These are phyloP conservation scores for Clarias gariepinus DNA, from an alignment of 2,113 vertebrate species.

Conservation along the genomic window DNA sequence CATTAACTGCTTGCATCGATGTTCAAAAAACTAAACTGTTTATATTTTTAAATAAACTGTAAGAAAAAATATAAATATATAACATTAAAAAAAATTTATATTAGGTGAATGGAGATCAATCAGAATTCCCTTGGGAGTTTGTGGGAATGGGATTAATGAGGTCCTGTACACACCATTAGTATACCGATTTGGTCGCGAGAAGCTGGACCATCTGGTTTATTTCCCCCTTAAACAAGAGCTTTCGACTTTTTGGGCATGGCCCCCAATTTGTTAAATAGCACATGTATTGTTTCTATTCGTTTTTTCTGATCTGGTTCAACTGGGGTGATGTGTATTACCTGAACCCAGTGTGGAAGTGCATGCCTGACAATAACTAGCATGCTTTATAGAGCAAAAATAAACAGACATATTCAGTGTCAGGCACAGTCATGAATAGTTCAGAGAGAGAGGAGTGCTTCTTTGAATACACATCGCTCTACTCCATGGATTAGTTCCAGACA, in stretches of 20 bases:
- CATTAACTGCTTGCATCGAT: not conserved
- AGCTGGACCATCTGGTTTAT: not conserved
- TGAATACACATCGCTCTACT: not conserved
- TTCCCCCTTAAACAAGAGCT: not conserved
- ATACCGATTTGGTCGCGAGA: not conserved
- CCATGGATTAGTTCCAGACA: slow-evolving; percentile 33
- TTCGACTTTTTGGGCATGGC: not conserved
- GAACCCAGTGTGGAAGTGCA: not conserved
- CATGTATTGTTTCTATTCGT: not conserved
- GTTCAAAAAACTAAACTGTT: not conserved
- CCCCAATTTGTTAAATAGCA: not conserved
- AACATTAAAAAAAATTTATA: too few relatives aligned
- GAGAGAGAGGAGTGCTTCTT: slow-evolving; percentile 3
- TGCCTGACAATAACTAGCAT: not conserved
- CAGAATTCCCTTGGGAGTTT: not conserved
- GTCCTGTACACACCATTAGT: not conserved
- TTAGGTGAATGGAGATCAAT: not conserved
- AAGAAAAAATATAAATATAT: not conserved
- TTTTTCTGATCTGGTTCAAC: not conserved
- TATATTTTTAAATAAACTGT: not conserved
- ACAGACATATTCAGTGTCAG: slow-evolving; percentile 26
- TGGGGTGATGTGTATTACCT: not conserved
- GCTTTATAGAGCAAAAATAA: not conserved
- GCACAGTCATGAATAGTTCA: slow-evolving; percentile 8
- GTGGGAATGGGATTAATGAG: not conserved